A percentile compares a stretch with the other conserved stretches of the same genome.
These are phyloP conservation scores for Meteorus sp. DNA, from an alignment of 1,140 invertebrate genomes.

Conservation along the genomic window DNA sequence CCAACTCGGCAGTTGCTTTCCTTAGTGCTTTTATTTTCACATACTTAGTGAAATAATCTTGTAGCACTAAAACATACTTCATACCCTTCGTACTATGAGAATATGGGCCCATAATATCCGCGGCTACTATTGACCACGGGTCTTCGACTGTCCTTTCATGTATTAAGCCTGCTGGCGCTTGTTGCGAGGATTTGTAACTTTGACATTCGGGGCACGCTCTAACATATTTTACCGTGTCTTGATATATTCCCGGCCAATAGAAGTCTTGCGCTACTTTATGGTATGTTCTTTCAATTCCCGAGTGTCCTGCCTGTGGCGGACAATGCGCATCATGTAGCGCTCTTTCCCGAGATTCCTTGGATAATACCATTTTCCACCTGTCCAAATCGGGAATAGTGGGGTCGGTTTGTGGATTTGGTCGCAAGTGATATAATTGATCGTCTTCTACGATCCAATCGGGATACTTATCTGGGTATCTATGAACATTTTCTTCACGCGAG, in stretches of 20 bases:
- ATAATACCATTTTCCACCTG: constrained; percentile 23
- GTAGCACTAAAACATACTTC: constrained; percentile 47
- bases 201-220: constrained; percentile 35
- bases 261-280: background rate
- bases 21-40: constrained; percentile 30
- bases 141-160: constrained; percentile 28
- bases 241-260: constrained; percentile 31
- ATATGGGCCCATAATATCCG: constrained; percentile 53
- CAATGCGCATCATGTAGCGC: constrained; percentile 32
- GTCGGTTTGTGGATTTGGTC: background rate
- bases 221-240: constrained; percentile 23
- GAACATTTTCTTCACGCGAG: background rate
- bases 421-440: background rate
- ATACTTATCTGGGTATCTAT: background rate
- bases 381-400: constrained; percentile 10
- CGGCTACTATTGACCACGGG: constrained; percentile 48
- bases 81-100: constrained; percentile 41
- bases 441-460: background rate
- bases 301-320: constrained; percentile 29
- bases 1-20: constrained; percentile 36
- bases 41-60: constrained; percentile 49
- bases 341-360: background rate
- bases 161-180: constrained; percentile 41
- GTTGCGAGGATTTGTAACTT: constrained; percentile 38
- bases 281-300: constrained; percentile 34